Base-by-base conservation (phyloP, 2,888 invertebrate species). In the Platycheirus albimanus region DNA sequence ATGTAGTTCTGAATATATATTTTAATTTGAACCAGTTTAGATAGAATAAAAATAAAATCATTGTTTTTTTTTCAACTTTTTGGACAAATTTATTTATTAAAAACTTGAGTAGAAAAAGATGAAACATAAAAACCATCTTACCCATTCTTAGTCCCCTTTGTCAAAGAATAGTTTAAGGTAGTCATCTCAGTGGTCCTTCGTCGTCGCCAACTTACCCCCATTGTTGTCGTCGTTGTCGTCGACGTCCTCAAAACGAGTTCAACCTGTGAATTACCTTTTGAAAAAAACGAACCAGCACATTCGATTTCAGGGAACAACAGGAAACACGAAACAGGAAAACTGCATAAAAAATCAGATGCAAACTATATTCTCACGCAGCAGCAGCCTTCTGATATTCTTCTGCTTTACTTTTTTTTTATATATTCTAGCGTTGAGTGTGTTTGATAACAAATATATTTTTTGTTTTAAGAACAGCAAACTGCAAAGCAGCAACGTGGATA, bases 401-500 rank as follows among this genome's bases (percentile, higher is more conserved):
- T 49, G 33, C 54, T 28, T 63, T 30, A 45, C 47, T 36, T 61
- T 30, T n/a, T n/a, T n/a, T n/a, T n/a, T n/a, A n/a, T n/a, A n/a
- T n/a, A n/a, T n/a, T n/a, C n/a, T n/a, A n/a, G 43, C 70, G 75
- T n/a, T n/a, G 67, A 33, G 67, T 15, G 45, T 41, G 54, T 58
- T 19, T 61, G 30, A 56, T 41, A 61, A 61, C 66, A 76, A 81
- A 70, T 13, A 56, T 56, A 24, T 33, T 30, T n/a, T n/a, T 0
- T 28, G 41, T 36, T 69, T 20, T 64, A 54, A 74, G 69, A 78
- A 83, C 83, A 15, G 83, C 72, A 69, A 83, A 83, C 83, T 83
- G 83, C 83, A 51, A 78, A 78, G 83, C 83, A 83, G 83, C 83
- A 83, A 83, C 77, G 83, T 83, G 83, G 83, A 83, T 69, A 83